Base-by-base conservation (phyloP, 1,140 invertebrate genomes). In the Drosophila malerkotliana region DNA sequence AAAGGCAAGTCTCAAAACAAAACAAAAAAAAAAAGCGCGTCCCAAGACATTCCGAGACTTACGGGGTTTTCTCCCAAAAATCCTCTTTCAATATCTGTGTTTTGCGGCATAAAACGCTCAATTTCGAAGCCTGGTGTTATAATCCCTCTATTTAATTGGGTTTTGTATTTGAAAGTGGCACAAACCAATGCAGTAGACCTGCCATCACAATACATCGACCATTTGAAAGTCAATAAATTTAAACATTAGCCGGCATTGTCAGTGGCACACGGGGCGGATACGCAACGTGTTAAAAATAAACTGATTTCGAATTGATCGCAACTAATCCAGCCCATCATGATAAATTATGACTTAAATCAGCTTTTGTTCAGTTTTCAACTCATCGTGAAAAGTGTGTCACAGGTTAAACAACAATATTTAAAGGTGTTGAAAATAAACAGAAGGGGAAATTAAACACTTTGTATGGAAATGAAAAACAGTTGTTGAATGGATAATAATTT, bases 301-400 rank as follows among this genome's bases (percentile, higher is more conserved):
- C 76, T 72, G 80, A 66, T 88, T 79, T 89, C 64, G 80, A 88
- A 89, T 84, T 79, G 76, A 88, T 73, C 83, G 60, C 67, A 82
- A 67, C 87, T 87, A 90, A 88, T 88, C 80, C 68, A 71, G 69
- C 64, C n/a, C 60, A 68, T 72, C 74, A 77, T 88, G 83, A 90
- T 90, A 90, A 90, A 88, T 90, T 90, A 90, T 90, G 88, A 90
- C 80, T 90, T 90, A 88, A 90, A 88, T 84, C 83, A 88, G 83
- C 88, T 90, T 85, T 90, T 90, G 73, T 84, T 76, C 64, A 77
- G 75, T 85, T 87, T 82, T 89, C 80, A 85, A 79, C 87, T 85
- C 81, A 79, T 82, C 85, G 78, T 85, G 49, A 54, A 62, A 41
- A 49, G 61, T 44, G 79, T 88, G 79, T 55, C 51, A 48, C 69